Evolutionary conservation across 2,888 invertebrate genomes (phyloP).

Genomic region (Neoaliturus tenellus): DNA sequence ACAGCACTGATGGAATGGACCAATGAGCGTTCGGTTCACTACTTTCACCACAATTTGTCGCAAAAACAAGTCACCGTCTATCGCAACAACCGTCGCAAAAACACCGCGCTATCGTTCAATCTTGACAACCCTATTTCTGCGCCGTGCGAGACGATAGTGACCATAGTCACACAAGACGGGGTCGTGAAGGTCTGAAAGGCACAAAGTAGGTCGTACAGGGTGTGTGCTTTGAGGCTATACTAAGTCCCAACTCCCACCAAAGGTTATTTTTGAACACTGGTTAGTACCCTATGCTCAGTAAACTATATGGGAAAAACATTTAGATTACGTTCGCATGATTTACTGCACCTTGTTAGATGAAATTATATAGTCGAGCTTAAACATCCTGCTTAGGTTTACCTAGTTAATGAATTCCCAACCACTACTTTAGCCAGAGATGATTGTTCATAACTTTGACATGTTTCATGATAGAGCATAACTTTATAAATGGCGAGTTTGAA

Average conservation of each 20-base stretch:
- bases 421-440: no score
- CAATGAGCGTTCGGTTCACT: neutral
- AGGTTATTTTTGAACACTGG: neutral
- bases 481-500: no score
- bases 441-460: no score
- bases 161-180: constrained; percentile 5
- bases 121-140: neutral
- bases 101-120: neutral
- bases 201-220: neutral
- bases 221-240: constrained; percentile 2
- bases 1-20: neutral
- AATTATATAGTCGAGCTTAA: no score
- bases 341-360: no score
- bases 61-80: neutral
- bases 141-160: neutral
- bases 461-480: no score
- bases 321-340: no score
- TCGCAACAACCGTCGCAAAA: constrained; percentile 10
- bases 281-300: neutral
- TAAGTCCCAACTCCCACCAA: neutral
- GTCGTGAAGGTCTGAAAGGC: neutral
- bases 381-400: no score
- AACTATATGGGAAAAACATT: neutral
- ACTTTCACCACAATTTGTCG: constrained; percentile 1
- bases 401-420: no score